These are phyloP conservation scores for Ptychodera flava DNA, from an alignment of 35 echinoderm and acorn worm genomes.

Conservation along the genomic window DNA sequence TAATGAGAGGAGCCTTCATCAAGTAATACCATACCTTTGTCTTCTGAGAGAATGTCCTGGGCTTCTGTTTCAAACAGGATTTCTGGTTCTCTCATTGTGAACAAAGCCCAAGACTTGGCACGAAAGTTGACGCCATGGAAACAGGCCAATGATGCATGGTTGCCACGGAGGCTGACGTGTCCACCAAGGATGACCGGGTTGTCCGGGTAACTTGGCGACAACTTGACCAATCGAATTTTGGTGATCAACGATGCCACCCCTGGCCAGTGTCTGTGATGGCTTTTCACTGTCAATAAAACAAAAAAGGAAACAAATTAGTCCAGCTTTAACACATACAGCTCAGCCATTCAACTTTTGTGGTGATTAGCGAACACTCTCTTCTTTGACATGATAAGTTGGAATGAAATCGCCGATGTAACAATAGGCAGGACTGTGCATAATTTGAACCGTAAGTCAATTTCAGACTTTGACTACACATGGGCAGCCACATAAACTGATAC, in stretches of 20 bases:
- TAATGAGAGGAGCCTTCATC: too few relatives aligned
- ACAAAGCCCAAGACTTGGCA: constrained; percentile 83
- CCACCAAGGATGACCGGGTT: constrained; percentile 61
- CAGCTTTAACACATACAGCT: too few relatives aligned
- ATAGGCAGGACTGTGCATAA: too few relatives aligned
- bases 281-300: neutral
- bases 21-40: constrained; percentile 2
- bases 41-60: constrained; percentile 28
- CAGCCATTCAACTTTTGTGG: too few relatives aligned
- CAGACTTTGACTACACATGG: too few relatives aligned
- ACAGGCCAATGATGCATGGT: constrained; percentile 70
- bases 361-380: too few relatives aligned
- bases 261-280: constrained; percentile 80
- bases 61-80: constrained; percentile 92
- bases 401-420: too few relatives aligned
- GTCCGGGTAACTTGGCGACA: constrained; percentile 9
- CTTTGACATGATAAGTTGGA: too few relatives aligned
- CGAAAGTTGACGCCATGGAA: constrained; percentile 97
- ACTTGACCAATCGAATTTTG: constrained; percentile 24
- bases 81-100: constrained; percentile 80
- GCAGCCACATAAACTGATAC: too few relatives aligned
- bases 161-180: constrained; percentile 70
- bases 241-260: constrained; percentile 53
- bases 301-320: too few relatives aligned
- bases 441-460: too few relatives aligned